These are phyloP conservation scores for Dorcus parallelipipedus DNA, from an alignment of 2,888 invertebrate species.

Conservation along the genomic window DNA sequence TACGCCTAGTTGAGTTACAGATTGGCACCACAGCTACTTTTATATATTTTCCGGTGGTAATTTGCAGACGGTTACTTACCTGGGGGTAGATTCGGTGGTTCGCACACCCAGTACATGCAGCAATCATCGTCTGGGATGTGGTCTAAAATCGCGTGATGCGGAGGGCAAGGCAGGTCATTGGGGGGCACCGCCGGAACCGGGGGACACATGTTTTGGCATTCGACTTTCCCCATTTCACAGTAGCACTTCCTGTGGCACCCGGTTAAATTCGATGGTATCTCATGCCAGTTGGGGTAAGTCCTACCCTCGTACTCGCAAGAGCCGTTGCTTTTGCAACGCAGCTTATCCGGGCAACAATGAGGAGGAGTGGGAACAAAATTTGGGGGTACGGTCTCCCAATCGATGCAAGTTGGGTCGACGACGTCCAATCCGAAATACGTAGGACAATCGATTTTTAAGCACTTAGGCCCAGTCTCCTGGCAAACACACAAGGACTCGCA, in stretches of 20 bases:
- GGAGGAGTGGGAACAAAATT: constrained; percentile 69
- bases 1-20: not conserved
- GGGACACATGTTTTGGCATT: constrained; percentile 79
- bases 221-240: constrained; percentile 83
- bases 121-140: constrained; percentile 75
- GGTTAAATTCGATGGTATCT: constrained; percentile 73
- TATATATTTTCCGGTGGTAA: not conserved
- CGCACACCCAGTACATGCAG: constrained; percentile 75
- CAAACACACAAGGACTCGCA: constrained; percentile 80
- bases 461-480: constrained; percentile 66
- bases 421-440: constrained; percentile 83
- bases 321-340: constrained; percentile 77
- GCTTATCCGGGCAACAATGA: constrained; percentile 76
- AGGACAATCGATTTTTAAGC: constrained; percentile 78
- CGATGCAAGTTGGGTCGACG: constrained; percentile 76
- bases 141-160: constrained; percentile 62
- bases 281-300: constrained; percentile 74
- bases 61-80: constrained; percentile 3
- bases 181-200: constrained; percentile 76
- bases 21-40: not conserved
- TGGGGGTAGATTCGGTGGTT: constrained; percentile 17
- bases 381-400: constrained; percentile 80
- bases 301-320: constrained; percentile 72
- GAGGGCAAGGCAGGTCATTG: constrained; percentile 67
- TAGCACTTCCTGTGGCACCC: constrained; percentile 84